Percentiles rank a stretch among this genome's conserved stretches.
These are phyloP conservation scores for Cheilosia vulpina DNA, from an alignment of 2,888 invertebrate species.

Conservation along the genomic window DNA sequence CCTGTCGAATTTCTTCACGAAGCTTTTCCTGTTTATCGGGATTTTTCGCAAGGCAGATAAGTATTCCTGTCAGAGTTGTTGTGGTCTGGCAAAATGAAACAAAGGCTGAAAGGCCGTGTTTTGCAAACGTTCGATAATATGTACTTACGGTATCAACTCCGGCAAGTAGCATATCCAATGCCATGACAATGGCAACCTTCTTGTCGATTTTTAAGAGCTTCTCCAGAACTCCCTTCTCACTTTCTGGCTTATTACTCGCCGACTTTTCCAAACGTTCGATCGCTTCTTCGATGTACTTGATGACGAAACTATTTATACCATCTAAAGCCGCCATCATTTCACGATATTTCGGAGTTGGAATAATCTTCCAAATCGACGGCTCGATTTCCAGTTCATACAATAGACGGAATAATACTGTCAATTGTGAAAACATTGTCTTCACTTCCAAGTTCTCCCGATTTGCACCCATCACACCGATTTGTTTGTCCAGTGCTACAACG, in stretches of 20 bases:
- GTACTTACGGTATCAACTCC: conserved; percentile 86
- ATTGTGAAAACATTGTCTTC: conserved; percentile 19
- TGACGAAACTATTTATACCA: conserved; percentile 77
- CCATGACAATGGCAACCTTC: conserved; percentile 86
- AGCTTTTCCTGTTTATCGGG: conserved; percentile 87
- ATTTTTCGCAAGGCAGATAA: conserved; percentile 87
- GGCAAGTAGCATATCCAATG: conserved; percentile 87
- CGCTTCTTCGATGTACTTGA: conserved; percentile 80
- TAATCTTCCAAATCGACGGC: conserved; percentile 74
- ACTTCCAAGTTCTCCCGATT: conserved; percentile 36
- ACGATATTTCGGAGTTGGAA: conserved; percentile 71
- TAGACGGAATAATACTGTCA: not conserved
- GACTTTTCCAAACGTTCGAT: conserved; percentile 76
- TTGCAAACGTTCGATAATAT: not conserved
- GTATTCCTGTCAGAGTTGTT: conserved; percentile 84
- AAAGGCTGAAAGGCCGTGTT: not conserved
- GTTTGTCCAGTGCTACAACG: conserved; percentile 81
- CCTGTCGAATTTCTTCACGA: conserved; percentile 85
- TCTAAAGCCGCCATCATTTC: conserved; percentile 73
- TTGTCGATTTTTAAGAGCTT: conserved; percentile 86
- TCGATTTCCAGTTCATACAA: conserved; percentile 69
- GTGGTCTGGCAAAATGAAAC: conserved; percentile 50
- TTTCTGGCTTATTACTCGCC: conserved; percentile 81
- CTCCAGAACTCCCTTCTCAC: conserved; percentile 85
- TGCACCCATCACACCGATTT: conserved; percentile 78